These are phyloP conservation scores for Lasioglossum zephyrum DNA, from an alignment of 2,888 invertebrate species.

Conservation along the genomic window DNA sequence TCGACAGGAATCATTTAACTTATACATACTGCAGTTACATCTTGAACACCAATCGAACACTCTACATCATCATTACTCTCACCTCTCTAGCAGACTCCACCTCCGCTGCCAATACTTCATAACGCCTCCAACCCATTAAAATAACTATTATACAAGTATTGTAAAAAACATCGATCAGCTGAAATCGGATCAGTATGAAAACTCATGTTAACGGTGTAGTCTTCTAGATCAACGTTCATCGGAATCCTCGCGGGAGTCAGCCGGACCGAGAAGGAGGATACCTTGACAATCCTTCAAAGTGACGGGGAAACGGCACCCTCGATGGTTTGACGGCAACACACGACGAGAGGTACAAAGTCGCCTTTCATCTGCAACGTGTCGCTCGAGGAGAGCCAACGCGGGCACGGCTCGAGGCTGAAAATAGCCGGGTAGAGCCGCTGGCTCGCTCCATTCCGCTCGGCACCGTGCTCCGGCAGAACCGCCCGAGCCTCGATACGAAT, in stretches of 20 bases:
- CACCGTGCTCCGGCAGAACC: conserved; percentile 73
- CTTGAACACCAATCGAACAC: neutral
- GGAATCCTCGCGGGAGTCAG: no score
- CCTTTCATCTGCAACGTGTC: conserved; percentile 32
- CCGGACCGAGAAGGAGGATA: neutral
- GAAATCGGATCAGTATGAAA: no score
- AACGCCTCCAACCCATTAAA: neutral
- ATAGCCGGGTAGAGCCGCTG: conserved; percentile 69
- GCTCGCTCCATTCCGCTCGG: conserved; percentile 70
- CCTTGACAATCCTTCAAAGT: neutral
- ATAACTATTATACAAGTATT: conserved; percentile 1
- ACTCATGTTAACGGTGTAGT: neutral
- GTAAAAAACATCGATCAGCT: conserved; percentile 1
- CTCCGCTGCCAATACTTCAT: neutral
- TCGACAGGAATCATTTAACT: neutral
- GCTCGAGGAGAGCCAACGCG: conserved; percentile 54
- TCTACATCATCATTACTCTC: neutral
- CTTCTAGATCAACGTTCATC: neutral
- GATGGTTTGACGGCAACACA: neutral
- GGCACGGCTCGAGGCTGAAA: conserved; percentile 71
- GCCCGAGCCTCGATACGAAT: conserved; percentile 76
- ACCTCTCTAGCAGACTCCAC: neutral
- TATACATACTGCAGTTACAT: neutral
- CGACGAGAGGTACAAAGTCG: neutral
- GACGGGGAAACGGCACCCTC: neutral